Percentiles rank a stretch among this genome's conserved stretches.
Evolutionary conservation across 2,113 vertebrate genomes (phyloP).

Genomic region (Limnothrissa miodon): DNA sequence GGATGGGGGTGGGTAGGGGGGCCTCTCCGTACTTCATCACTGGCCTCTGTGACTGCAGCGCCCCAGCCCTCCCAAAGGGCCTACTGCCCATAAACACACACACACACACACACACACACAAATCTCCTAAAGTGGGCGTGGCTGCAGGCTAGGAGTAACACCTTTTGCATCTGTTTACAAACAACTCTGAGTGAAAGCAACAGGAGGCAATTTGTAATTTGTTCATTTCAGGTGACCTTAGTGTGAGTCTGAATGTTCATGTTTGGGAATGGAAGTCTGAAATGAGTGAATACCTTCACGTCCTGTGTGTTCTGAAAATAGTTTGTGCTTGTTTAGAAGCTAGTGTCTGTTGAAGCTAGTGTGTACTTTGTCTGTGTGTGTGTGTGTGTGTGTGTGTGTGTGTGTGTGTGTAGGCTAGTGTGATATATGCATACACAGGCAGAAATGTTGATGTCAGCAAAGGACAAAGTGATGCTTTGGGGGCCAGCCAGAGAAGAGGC

Average conservation of each 20-base stretch:
- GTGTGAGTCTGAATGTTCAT: slow-evolving; percentile 26
- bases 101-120: too few species aligned
- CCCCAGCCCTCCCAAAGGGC: background rate
- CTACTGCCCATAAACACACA: too few species aligned
- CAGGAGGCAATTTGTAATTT: slow-evolving; percentile 20
- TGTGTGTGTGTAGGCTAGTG: slow-evolving; percentile 16
- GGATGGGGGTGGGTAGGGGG: slow-evolving; percentile 7
- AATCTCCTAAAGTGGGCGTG: too few species aligned
- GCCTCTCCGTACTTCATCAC: slow-evolving; percentile 45
- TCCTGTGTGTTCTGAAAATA: background rate
- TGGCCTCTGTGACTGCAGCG: slow-evolving; percentile 47
- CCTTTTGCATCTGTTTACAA: slow-evolving; percentile 45
- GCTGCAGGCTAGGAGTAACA: background rate
- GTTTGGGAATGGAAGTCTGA: slow-evolving; percentile 29
- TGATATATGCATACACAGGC: slow-evolving; percentile 23
- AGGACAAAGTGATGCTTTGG: slow-evolving; percentile 56
- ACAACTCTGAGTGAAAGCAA: slow-evolving; percentile 34
- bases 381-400: slow-evolving; percentile 11
- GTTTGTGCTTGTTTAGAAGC: slow-evolving; percentile 18
- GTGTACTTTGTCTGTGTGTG: slow-evolving; percentile 15
- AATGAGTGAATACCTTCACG: slow-evolving; percentile 24
- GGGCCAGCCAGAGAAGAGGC: background rate
- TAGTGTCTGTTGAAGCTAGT: slow-evolving; percentile 29
- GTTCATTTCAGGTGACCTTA: slow-evolving; percentile 36
- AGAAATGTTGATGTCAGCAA: slow-evolving; percentile 43